Conservation (phyloP, 2,113 vertebrate genomes). For the Uria lomvia region DNA sequence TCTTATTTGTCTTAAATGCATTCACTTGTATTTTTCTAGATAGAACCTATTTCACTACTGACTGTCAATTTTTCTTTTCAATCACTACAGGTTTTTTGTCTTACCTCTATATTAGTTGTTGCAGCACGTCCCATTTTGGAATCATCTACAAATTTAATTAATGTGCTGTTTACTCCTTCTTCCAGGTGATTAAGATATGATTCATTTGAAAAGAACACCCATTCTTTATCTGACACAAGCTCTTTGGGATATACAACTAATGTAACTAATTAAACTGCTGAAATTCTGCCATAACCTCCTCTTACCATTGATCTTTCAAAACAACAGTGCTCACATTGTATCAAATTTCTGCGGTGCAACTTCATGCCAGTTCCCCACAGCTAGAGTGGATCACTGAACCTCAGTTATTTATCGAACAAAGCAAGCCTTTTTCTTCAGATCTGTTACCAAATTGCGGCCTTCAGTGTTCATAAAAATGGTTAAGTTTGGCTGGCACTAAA, state of each 20-base stretch:
- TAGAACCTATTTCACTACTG: neutral
- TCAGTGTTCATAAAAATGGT: neutral
- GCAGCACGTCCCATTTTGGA: neutral
- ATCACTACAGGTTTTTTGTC: neutral
- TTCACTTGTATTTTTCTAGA: neutral
- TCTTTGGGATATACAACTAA: neutral
- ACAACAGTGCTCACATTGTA: neutral
- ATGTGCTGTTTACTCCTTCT: neutral
- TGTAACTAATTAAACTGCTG: neutral
- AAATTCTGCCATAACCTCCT: neutral
- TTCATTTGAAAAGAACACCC: neutral
- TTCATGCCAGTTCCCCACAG: neutral
- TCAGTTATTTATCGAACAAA: neutral
- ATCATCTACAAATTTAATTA: neutral
- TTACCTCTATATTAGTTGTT: neutral
- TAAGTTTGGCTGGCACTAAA: neutral
- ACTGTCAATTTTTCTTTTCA: neutral
- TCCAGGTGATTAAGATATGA: neutral
- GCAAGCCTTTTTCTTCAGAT: neutral
- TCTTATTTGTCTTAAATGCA: neutral
- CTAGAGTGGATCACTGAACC: neutral
- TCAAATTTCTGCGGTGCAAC: neutral
- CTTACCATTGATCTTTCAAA: slow-evolving; percentile 11
- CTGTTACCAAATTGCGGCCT: neutral
- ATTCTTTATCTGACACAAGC: neutral